Percentiles rank a stretch among this genome's conserved stretches.
Evolutionary conservation across 1,140 invertebrate genomes (phyloP).

Genomic region (Eueides isabella): DNA sequence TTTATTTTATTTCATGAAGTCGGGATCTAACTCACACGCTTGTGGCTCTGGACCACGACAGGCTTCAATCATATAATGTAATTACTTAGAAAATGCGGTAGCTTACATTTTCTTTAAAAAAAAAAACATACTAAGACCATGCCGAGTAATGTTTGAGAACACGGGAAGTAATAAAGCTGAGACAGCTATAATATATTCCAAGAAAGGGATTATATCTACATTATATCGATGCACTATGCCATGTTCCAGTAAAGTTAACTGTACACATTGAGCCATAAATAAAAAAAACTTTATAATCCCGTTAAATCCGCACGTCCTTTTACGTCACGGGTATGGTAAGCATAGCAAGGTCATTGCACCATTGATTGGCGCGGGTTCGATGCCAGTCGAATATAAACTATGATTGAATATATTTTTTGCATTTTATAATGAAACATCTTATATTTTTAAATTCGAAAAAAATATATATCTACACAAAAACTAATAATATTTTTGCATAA

Average conservation of each 20-base stretch:
- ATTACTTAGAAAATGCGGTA: background rate
- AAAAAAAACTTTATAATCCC: conserved; percentile 17
- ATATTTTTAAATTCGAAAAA: background rate
- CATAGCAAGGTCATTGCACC: conserved; percentile 60
- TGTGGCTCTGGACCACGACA: too few species aligned
- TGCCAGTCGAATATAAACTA: conserved; percentile 47
- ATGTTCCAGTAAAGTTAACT: background rate
- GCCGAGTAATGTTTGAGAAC: background rate
- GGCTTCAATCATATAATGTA: too few species aligned
- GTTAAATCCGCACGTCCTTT: conserved; percentile 42
- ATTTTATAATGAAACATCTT: background rate
- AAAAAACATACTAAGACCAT: background rate
- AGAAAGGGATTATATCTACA: conserved; percentile 2
- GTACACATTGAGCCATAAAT: background rate
- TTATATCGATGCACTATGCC: conserved; percentile 2
- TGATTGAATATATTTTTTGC: background rate
- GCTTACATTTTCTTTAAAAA: too few species aligned
- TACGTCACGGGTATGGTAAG: conserved; percentile 42
- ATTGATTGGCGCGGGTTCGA: conserved; percentile 48
- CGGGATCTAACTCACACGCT: too few species aligned
- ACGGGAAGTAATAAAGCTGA: conserved; percentile 8
- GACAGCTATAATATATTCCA: conserved; percentile 1
- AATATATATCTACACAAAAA: too few species aligned
- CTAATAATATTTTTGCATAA: too few species aligned
- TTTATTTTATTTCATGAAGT: too few species aligned